A percentile compares a stretch with the other conserved stretches of the same genome.
Evolutionary conservation across 2,113 vertebrate genomes (phyloP).

Genomic region (Puma concolor): DNA sequence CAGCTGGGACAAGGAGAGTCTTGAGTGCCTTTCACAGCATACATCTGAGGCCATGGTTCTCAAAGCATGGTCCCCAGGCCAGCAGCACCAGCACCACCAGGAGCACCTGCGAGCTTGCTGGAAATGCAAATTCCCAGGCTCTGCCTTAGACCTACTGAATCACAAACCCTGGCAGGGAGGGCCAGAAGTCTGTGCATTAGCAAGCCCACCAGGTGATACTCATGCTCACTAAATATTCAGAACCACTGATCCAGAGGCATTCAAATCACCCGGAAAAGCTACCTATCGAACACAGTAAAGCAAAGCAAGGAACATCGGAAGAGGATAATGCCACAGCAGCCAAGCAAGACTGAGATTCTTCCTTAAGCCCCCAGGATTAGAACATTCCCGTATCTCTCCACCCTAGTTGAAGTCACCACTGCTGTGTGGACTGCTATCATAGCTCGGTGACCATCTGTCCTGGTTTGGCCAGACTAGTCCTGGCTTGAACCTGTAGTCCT

Average conservation of each 20-base stretch:
- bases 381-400: not conserved
- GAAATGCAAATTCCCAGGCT: not conserved
- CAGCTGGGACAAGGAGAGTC: not conserved
- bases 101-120: not conserved
- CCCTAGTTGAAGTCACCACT: not conserved
- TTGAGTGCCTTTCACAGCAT: not conserved
- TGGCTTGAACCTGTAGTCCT: not conserved
- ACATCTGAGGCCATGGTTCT: not conserved
- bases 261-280: not conserved
- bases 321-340: not conserved
- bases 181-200: not conserved
- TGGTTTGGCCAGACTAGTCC: not conserved
- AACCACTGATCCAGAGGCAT: not conserved
- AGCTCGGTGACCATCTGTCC: not conserved
- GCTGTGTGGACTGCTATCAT: not conserved
- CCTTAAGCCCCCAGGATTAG: not conserved
- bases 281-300: not conserved
- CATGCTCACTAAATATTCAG: not conserved
- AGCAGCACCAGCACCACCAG: too few relatives aligned
- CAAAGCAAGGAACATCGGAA: not conserved
- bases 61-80: not conserved
- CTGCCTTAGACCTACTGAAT: not conserved
- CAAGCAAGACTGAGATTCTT: not conserved
- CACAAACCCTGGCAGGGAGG: not conserved
- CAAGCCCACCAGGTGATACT: not conserved